phyloP scores from a whole-genome alignment of 2,797 vertebrate genomes.

The Cryptoblepharus egeriae region DNA sequence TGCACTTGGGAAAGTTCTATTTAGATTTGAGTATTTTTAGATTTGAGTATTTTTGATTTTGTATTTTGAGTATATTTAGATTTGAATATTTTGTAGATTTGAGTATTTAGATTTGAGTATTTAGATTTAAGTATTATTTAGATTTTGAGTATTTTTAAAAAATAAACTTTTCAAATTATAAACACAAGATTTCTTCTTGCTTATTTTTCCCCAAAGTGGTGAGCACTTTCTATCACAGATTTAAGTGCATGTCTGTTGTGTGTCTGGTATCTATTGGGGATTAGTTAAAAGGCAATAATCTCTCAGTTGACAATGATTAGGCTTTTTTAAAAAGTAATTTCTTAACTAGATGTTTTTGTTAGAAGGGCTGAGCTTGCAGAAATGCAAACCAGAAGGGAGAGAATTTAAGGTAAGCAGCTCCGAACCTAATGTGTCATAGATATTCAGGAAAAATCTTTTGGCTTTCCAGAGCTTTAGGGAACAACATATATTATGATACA shows the following conservation, averaged over 20 bases:
- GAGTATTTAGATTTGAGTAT: no score
- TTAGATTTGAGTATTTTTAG: no score
- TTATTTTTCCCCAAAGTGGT: background rate
- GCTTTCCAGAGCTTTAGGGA: constrained; percentile 75
- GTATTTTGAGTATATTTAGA: no score
- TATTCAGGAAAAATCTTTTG: constrained; percentile 75
- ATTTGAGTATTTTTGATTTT: no score
- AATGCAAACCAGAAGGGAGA: constrained; percentile 73
- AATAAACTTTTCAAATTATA: background rate
- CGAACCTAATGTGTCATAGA: constrained; percentile 59
- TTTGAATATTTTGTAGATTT: no score
- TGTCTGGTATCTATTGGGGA: background rate
- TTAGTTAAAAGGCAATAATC: constrained; percentile 35
- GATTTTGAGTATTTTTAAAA: no score
- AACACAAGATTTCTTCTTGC: constrained; percentile 18
- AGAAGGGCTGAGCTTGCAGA: constrained; percentile 72
- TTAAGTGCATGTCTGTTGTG: constrained; percentile 20
- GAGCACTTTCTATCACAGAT: constrained; percentile 20
- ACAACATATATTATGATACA: constrained; percentile 81
- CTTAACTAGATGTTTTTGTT: constrained; percentile 56
- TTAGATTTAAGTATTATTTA: no score
- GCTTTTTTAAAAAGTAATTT: constrained; percentile 64
- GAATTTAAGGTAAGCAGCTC: constrained; percentile 70
- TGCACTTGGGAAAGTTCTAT: no score
- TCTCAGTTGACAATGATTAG: constrained; percentile 50